Conservation (phyloP, 2,113 vertebrate species). For the Casuarius casuarius region DNA sequence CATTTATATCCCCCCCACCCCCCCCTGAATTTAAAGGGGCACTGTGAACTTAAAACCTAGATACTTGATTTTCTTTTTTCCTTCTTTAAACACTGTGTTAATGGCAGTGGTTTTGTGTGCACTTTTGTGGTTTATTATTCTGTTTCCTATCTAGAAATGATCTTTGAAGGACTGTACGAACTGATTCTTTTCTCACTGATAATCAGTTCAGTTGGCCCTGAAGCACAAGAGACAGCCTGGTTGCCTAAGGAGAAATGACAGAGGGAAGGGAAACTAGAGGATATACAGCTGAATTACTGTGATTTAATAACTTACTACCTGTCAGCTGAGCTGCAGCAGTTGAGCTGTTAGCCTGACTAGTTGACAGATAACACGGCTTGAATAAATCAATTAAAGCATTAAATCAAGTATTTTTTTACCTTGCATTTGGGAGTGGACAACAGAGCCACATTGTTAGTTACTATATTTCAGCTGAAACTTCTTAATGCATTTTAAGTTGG, state of each 20-base stretch:
- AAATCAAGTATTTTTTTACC: not conserved
- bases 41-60: not conserved
- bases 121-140: not conserved
- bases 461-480: not conserved
- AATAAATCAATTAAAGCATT: not conserved
- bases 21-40: not conserved
- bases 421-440: not conserved
- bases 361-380: not conserved
- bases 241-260: conserved; percentile 7
- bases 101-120: not conserved
- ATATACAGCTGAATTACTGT: not conserved
- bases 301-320: not conserved
- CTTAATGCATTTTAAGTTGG: not conserved
- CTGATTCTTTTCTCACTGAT: conserved; percentile 9
- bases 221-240: not conserved
- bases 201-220: conserved; percentile 3
- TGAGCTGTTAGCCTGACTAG: not conserved
- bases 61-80: fast-evolving
- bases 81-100: not conserved
- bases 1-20: not conserved
- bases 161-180: not conserved
- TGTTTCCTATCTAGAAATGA: not conserved
- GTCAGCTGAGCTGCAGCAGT: not conserved
- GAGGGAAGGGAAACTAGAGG: not conserved
- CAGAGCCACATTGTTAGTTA: not conserved